These are phyloP conservation scores for Diarsia dahlii DNA, from an alignment of 2,888 invertebrate species.

Conservation along the genomic window DNA sequence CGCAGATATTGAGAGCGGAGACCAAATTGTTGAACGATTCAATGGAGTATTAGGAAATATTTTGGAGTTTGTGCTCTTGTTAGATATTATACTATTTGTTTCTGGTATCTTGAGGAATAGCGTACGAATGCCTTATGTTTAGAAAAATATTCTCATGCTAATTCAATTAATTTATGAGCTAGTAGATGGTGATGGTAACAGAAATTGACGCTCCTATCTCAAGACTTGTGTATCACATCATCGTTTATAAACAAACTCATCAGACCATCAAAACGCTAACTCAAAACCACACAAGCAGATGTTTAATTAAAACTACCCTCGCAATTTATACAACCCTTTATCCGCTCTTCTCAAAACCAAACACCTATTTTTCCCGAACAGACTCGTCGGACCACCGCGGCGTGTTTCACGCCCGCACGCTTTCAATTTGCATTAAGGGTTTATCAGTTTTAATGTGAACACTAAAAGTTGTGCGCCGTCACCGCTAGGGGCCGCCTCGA, in stretches of 20 bases:
- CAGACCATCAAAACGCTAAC: conserved; percentile 7
- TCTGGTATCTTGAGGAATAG: background rate
- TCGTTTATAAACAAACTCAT: background rate
- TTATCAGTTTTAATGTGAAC: conserved; percentile 76
- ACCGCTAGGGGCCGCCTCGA: conserved; percentile 55
- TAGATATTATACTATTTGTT: background rate
- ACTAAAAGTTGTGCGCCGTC: conserved; percentile 71
- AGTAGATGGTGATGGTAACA: background rate
- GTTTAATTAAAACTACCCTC: conserved; percentile 39
- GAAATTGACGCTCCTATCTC: background rate
- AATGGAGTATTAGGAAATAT: background rate
- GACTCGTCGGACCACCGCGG: conserved; percentile 61
- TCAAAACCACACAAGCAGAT: conserved; percentile 17
- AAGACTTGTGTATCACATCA: background rate
- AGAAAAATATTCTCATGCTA: background rate
- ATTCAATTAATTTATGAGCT: background rate
- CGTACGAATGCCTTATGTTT: background rate
- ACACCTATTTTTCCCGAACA: conserved; percentile 53
- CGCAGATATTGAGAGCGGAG: conserved; percentile 46
- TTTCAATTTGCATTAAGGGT: conserved; percentile 79
- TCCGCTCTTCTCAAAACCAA: conserved; percentile 40
- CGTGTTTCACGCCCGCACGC: conserved; percentile 72
- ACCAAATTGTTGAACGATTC: conserved; percentile 32
- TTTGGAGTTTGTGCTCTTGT: background rate
- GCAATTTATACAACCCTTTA: conserved; percentile 44